Percentiles rank a stretch among this genome's conserved stretches.
Conservation (phyloP, 2,113 vertebrate species). For the Lamprologus sp. region DNA sequence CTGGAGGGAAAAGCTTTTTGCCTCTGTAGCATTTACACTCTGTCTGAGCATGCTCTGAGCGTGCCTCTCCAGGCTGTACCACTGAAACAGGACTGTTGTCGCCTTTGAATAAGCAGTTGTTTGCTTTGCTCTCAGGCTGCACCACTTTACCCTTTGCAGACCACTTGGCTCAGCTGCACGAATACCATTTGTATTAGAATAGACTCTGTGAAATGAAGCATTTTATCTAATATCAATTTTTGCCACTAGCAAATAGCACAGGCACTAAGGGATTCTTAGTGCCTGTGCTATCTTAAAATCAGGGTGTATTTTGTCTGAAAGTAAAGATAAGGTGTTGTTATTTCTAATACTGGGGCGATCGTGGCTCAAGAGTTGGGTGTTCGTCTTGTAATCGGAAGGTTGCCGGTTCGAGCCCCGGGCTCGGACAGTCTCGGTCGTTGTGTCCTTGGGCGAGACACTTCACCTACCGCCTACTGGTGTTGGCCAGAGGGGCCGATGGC, state of each 20-base stretch:
- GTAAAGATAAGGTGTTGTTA: neutral
- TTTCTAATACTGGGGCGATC: neutral
- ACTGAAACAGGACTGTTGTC: neutral
- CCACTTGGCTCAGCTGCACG: neutral
- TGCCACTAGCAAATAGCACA: neutral
- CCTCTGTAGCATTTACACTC: neutral
- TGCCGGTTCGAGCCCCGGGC: neutral
- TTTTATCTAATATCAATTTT: neutral
- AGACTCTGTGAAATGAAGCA: neutral
- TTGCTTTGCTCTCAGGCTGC: constrained; percentile 1
- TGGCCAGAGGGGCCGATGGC: neutral
- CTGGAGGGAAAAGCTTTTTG: neutral
- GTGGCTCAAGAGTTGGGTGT: neutral
- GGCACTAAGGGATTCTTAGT: neutral
- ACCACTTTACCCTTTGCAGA: neutral
- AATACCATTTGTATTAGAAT: neutral
- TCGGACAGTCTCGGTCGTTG: neutral
- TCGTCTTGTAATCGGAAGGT: neutral
- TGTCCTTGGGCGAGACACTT: neutral
- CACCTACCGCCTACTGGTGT: neutral
- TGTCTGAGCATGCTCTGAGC: neutral
- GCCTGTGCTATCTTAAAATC: neutral
- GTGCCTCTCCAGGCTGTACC: neutral
- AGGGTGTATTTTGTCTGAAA: neutral
- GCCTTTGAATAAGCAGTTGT: neutral